Conservation (phyloP, 2,888 invertebrate genomes). For the Drosophila maculinotata region DNA sequence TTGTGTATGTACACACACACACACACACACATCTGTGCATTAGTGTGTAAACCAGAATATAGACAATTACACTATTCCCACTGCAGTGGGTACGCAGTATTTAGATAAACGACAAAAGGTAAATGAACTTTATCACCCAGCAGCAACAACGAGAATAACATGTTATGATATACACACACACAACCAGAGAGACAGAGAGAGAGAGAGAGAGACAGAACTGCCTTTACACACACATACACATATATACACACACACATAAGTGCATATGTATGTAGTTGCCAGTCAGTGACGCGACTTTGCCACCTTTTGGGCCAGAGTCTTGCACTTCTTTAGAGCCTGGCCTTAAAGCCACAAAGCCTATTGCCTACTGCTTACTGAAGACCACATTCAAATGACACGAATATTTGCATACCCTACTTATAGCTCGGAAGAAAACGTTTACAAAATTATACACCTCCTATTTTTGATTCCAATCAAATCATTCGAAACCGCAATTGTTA, state of each 20-base stretch:
- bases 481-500: too few relatives aligned
- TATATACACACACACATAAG: constrained; percentile 9
- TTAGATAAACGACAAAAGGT: constrained; percentile 77
- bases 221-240: background rate
- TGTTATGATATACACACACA: constrained; percentile 42
- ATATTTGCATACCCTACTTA: constrained; percentile 11
- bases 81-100: constrained; percentile 59
- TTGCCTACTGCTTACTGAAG: constrained; percentile 9
- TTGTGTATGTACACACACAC: constrained; percentile 17
- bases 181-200: background rate
- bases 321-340: constrained; percentile 45
- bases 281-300: constrained; percentile 46
- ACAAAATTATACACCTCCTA: too few relatives aligned
- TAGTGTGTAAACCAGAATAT: constrained; percentile 64
- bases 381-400: background rate
- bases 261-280: constrained; percentile 32
- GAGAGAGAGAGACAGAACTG: background rate
- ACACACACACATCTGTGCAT: too few relatives aligned
- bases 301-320: constrained; percentile 54
- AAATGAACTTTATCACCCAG: constrained; percentile 76
- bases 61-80: constrained; percentile 76
- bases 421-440: too few relatives aligned
- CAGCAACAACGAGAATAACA: constrained; percentile 59
- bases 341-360: constrained; percentile 3
- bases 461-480: too few relatives aligned